Percentiles rank a stretch among this genome's conserved stretches.
phyloP scores from a whole-genome alignment of 2,113 vertebrate genomes.

The Pteropus alecto region DNA sequence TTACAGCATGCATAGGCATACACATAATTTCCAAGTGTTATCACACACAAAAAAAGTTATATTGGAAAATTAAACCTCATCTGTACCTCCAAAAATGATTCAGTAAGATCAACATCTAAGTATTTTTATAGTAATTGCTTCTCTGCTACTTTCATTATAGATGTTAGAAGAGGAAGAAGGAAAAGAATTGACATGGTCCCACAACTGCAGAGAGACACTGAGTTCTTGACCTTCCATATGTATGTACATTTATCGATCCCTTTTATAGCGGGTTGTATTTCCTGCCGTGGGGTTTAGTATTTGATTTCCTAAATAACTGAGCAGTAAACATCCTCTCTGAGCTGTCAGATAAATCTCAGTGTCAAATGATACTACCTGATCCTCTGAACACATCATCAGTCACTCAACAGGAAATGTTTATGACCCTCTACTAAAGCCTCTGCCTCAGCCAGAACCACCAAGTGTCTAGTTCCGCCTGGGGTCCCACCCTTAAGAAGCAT shows the following conservation, averaged over 20 bases:
- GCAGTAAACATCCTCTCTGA: not conserved
- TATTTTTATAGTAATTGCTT: not conserved
- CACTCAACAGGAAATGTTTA: not conserved
- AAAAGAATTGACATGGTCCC: not conserved
- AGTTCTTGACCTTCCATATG: not conserved
- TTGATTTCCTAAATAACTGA: not conserved
- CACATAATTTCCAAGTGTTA: not conserved
- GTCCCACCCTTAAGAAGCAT: not conserved
- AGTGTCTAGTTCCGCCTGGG: not conserved
- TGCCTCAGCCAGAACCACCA: not conserved
- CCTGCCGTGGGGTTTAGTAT: not conserved
- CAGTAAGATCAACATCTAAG: not conserved
- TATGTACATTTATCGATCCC: not conserved
- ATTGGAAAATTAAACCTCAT: not conserved
- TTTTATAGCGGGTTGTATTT: not conserved
- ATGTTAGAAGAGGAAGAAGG: not conserved
- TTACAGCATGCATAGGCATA: not conserved
- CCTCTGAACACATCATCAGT: not conserved
- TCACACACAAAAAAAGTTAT: not conserved
- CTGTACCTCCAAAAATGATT: not conserved
- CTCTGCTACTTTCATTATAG: not conserved
- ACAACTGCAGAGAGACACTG: not conserved
- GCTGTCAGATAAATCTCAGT: not conserved
- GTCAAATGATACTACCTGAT: not conserved
- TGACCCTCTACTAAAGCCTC: not conserved